phyloP scores from a whole-genome alignment of 1,140 invertebrate genomes.

The Hermetia illucens region DNA sequence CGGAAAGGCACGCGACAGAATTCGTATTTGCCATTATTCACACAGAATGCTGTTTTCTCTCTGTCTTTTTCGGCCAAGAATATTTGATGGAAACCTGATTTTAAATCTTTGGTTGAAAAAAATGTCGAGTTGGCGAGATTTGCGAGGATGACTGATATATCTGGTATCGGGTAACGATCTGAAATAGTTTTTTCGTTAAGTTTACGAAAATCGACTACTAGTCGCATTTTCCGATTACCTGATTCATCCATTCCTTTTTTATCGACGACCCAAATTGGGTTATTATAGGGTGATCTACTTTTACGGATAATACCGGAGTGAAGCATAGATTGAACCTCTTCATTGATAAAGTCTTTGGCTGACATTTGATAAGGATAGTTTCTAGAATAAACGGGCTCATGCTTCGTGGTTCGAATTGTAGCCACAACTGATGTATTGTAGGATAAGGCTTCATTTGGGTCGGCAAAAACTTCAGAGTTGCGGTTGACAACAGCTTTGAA shows the following conservation, averaged over 20 bases:
- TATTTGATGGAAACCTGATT: slow-evolving; percentile 28
- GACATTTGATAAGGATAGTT: slow-evolving; percentile 2
- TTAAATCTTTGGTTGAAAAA: slow-evolving; percentile 7
- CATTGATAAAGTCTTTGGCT: slow-evolving; percentile 6
- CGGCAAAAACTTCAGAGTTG: slow-evolving; percentile 4
- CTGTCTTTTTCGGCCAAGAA: background rate
- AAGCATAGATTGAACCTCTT: slow-evolving; percentile 17
- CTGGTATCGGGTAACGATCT: slow-evolving; percentile 1
- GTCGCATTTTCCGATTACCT: slow-evolving; percentile 14
- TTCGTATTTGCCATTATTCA: slow-evolving; percentile 1
- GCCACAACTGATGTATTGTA: slow-evolving; percentile 5
- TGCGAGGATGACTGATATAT: slow-evolving; percentile 1
- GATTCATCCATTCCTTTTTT: slow-evolving; percentile 8
- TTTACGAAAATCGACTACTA: slow-evolving; percentile 18
- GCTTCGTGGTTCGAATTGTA: slow-evolving; percentile 4
- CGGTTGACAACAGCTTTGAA: slow-evolving; percentile 1
- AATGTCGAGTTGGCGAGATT: background rate
- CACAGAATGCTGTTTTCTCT: slow-evolving; percentile 5
- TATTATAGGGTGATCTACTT: slow-evolving; percentile 4
- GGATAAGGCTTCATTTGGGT: slow-evolving; percentile 5
- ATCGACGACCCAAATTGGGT: slow-evolving; percentile 6
- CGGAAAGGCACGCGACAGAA: no score
- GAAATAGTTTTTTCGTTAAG: slow-evolving; percentile 10
- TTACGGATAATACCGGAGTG: slow-evolving; percentile 8
- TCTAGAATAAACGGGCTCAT: slow-evolving; percentile 5